Percentiles rank a stretch among this genome's conserved stretches.
phyloP scores from a whole-genome alignment of 2,113 vertebrate species.

The Bos indicus region DNA sequence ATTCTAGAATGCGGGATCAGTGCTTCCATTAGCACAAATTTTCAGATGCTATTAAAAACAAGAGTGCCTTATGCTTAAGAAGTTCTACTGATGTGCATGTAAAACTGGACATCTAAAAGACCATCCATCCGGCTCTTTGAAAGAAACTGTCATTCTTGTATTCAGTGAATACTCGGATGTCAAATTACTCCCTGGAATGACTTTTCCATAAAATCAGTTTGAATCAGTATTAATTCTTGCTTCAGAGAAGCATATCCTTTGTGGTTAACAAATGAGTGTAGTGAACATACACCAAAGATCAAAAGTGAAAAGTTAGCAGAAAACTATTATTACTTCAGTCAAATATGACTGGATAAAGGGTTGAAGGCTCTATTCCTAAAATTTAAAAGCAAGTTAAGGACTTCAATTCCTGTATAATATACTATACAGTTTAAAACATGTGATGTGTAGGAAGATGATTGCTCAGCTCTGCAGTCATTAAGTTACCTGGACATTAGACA shows the following conservation, averaged over 20 bases:
- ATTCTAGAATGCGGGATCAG: neutral
- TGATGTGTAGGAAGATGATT: neutral
- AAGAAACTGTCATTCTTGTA: slow-evolving; percentile 29
- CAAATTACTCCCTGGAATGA: neutral
- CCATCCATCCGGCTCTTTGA: neutral
- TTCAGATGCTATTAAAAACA: slow-evolving; percentile 13
- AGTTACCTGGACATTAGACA: neutral
- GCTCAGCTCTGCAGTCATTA: neutral
- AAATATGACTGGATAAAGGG: neutral
- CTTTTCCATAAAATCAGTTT: neutral
- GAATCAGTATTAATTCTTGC: neutral
- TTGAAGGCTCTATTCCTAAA: neutral
- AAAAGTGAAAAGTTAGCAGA: neutral
- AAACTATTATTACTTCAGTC: neutral
- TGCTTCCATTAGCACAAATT: neutral
- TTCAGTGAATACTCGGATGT: slow-evolving; percentile 40
- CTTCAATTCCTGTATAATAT: neutral
- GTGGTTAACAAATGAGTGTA: neutral
- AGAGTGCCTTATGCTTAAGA: neutral
- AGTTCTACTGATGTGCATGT: neutral
- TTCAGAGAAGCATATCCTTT: neutral
- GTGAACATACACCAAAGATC: neutral
- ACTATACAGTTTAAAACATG: neutral
- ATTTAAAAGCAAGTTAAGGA: neutral
- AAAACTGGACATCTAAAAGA: neutral